A percentile compares a stretch with the other conserved stretches of the same genome.
phyloP scores from a whole-genome alignment of 1,140 invertebrate species.

The Venustaconcha ellipsiformis region DNA sequence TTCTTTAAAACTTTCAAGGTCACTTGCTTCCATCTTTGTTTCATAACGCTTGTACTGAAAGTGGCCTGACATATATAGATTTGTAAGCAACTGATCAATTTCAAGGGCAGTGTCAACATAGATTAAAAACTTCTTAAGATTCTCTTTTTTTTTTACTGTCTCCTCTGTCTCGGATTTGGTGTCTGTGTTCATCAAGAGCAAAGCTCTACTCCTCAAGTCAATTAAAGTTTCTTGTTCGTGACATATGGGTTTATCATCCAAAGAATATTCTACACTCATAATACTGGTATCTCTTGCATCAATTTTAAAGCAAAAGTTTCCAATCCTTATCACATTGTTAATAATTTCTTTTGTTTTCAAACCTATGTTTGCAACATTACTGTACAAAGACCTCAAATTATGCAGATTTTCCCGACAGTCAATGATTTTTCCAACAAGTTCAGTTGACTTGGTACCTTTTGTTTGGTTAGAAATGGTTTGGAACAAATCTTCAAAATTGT shows the following conservation, averaged over 20 bases:
- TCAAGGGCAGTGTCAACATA: constrained; percentile 14
- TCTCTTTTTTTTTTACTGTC: too few species aligned
- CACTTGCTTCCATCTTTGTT: background rate
- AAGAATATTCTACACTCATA: background rate
- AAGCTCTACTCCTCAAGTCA: constrained; percentile 32
- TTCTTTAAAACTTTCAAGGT: background rate
- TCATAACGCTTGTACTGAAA: background rate
- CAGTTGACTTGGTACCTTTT: background rate
- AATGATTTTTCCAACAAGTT: constrained; percentile 23
- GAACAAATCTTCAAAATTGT: background rate
- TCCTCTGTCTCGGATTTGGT: too few species aligned
- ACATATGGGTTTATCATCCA: background rate
- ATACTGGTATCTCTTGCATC: too few species aligned
- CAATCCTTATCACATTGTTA: constrained; percentile 5
- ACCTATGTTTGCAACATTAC: constrained; percentile 32
- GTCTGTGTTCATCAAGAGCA: too few species aligned
- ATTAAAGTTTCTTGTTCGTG: background rate
- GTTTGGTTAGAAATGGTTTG: constrained; percentile 2
- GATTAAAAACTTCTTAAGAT: constrained; percentile 15
- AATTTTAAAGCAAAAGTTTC: background rate
- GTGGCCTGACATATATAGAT: constrained; percentile 28
- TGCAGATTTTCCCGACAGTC: constrained; percentile 27
- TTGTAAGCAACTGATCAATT: background rate
- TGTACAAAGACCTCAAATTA: constrained; percentile 31
- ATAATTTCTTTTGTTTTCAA: constrained; percentile 37